Base-by-base conservation (phyloP, 2,888 invertebrate species). In the Pantelozetes paolii region DNA sequence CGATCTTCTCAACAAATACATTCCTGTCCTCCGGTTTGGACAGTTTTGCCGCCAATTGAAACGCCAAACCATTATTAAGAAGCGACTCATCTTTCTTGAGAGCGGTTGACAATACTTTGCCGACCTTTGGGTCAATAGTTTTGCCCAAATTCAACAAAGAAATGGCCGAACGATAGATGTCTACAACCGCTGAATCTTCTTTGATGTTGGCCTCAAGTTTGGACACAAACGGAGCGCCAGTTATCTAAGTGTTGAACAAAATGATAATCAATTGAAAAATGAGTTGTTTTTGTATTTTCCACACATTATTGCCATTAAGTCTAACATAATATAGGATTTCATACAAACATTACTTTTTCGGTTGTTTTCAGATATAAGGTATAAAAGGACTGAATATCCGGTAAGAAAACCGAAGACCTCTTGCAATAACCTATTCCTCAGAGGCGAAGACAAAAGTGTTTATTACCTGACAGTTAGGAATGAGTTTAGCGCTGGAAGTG, bases 61-160 rank as follows among this genome's bases (percentile, higher is more conserved):
- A 74, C 72, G 71, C 64, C 13, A 71, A 28, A 13, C 75, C 74
- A 45, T 67, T 71, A 20, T 57, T 74, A 2, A 74, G 23, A 13
- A 75, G 36, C 18, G 72, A 45, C 15, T 93, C 92, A 83, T 95
- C 94, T 79, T 90, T 90, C 81, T 92, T 94, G 76, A 95, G 83
- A 76, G 89, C 84, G 75, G 88, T 88, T 80, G 90, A 88, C 45
- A 94, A 83, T 77, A 88, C 87, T 81, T 90, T 89, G 1, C 88
- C 84, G 28, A 90, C 84, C 81, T 90, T 91, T 30, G 86, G 86
- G 79, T 88, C 88, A 75, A 86, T 84, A 57, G 82, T 83, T 78
- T 89, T 87, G 0, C 89, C 89, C 0, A 93, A 81, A 40, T 88
- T 86, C 78, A 87, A 87, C 71, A 91, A 83, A 0, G 90, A 85